Evolutionary conservation across 2,888 invertebrate genomes (phyloP), one percentile per base, ranked within the genome.

Genomic region (Phaonia tiefii): DNA sequence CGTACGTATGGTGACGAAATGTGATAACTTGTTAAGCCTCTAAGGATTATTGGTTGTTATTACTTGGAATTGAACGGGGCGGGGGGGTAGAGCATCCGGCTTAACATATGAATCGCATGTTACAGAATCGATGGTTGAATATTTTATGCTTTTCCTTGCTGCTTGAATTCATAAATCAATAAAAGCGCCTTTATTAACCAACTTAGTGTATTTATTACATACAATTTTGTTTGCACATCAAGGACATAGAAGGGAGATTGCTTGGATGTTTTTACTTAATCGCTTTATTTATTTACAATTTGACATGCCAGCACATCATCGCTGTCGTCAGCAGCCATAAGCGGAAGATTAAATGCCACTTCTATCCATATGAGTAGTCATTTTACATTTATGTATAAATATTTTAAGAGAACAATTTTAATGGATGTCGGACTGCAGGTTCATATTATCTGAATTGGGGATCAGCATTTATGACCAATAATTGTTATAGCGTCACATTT

Each of bases 81-180:
- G 11, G 39, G 25, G 20, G 5, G 11, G 54, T 25, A 22, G 22
- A 25, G n/a, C n/a, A n/a, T n/a, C n/a, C n/a, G n/a, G n/a, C n/a
- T n/a, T n/a, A n/a, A n/a, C n/a, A n/a, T n/a, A n/a, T 1, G 54
- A 44, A 8, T 44, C 13, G 54, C 4, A 5, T 13, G 54, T 15
- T 17, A 20, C 20, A 7, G 31, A n/a, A 39, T 1, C 11, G 11
- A 15, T 49, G 49, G 15, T 2, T 51, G 22, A 54, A 42, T 42
- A 2, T 42, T 67, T 49, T 49, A 25, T 22, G 26, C 39, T 0
- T 42, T 74, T 72, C n/a, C n/a, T 69, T 20, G 31, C 63, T 17
- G 26, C 54, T 39, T 31, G 25, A 75, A 66, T 58, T 69, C 42
- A 4, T 69, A 69, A 69, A 69, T 69, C 69, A 56, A 69, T 69